Base-by-base conservation (phyloP, 2,113 vertebrate species). In the Macrotis lagotis region DNA sequence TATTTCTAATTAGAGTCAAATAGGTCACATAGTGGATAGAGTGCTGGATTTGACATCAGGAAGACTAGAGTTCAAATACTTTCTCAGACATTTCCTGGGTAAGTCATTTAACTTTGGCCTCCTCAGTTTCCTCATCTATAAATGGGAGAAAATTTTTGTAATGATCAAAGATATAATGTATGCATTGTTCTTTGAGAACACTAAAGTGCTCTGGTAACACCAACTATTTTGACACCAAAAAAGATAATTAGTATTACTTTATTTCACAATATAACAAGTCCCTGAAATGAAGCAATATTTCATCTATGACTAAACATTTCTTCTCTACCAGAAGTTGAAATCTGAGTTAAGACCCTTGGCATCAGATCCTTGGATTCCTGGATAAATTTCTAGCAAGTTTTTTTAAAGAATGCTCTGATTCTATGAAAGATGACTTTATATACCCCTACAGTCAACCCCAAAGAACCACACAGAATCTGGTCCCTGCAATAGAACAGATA, bases 401-500 rank as follows among this genome's bases (percentile, higher is more conserved):
- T 22, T 12, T n/a, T n/a, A n/a, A n/a, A n/a, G 10, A 49, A n/a
- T 37, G 22, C 14, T 91, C 48, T 50, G 91, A 91, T 91, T 95
- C 91, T 92, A 59, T 51, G 90, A 90, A 91, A 88, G 25, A 25
- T 93, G 92, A 92, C 50, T 37, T 91, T 83, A 37, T 52, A 47
- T 89, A 16, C 1, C 91, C 8, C 59, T 92, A 22, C 0, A 88
- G 91, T 94, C 93, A 48, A 93, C 92, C 22, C 50, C 93, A 93
- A 94, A 94, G 90, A 2, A 74, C 83, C 50, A 37, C 19, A 28
- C 19, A n/a, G 90, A 88, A 95, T 89, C 49, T 25, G 50, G 59
- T 50, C 48, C 48, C 55, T 51, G 28, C 49, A 90, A 96, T 93
- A 48, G 93, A 88, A 83, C n/a, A 92, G 91, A 92, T 88, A 96